Evolutionary conservation across 2,888 invertebrate genomes (phyloP), one percentile per base, ranked within the genome.

Genomic region (Malthinus seriepunctatus): DNA sequence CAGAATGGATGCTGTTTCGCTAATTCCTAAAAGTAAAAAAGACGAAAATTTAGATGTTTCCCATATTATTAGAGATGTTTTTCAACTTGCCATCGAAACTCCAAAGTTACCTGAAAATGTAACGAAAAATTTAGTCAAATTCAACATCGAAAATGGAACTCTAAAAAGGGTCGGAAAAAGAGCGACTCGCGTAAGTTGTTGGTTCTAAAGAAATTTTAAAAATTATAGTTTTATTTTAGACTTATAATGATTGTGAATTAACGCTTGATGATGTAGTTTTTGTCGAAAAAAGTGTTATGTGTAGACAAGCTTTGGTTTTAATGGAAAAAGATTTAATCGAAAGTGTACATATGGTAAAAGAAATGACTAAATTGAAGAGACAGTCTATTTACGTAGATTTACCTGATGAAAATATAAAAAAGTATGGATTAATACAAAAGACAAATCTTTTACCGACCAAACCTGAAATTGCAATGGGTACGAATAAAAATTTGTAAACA

Each of bases 381-480:
- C 58, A 63, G 23, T 56, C 63, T 35, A 54, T 68, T 32, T 72
- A 73, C 59, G 55, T 63, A 31, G 61, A 67, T 49, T 39, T 73
- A 33, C 51, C 47, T 46, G 3, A 37, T 6, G 45, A 54, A 5
- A 60, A 67, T 4, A 44, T 62, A 1, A 47, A 69, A 9, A 69
- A 71, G 49, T 75, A 71, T 61, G 67, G 69, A 12, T 65, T 79
- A 3, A 59, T 79, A 12, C 65, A 73, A 58, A 67, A 69, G 9
- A 56, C 56, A 8, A 73, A 76, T 62, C 58, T 78, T 10, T 66
- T 74, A 32, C 75, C 75, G 2, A 67, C 67, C 32, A 54, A 53
- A 12, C 58, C 72, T 3, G 70, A 69, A 59, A 67, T 67, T 58
- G 69, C 67, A 48, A 65, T 75, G 64, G 73, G 76, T 77, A 67